Conservation (phyloP, 2,113 vertebrate species). For the zebrafish (Danio rerio) region DNA sequence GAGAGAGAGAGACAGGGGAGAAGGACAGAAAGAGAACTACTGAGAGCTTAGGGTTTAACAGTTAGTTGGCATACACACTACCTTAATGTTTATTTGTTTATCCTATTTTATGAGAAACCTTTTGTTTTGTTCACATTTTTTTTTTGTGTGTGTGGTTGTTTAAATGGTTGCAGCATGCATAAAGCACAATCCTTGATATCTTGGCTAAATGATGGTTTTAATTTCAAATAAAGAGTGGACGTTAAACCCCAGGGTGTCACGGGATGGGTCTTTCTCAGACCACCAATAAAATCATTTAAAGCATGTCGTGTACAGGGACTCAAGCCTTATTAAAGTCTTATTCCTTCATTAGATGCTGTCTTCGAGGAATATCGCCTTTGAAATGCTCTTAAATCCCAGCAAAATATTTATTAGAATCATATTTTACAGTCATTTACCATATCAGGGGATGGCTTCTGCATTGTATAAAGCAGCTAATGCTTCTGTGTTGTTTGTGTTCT, state of each 20-base stretch:
- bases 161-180: not conserved
- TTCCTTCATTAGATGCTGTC: conserved; percentile 33
- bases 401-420: conserved; percentile 6
- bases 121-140: too few relatives aligned
- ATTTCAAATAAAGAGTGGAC: not conserved
- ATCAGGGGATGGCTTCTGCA: conserved; percentile 14
- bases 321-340: not conserved
- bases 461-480: not conserved
- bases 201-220: conserved; percentile 23
- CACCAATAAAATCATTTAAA: conserved; percentile 29
- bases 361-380: conserved; percentile 10
- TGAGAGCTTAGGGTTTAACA: not conserved
- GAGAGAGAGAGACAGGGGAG: not conserved
- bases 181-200: not conserved
- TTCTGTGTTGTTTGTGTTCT: conserved; percentile 7
- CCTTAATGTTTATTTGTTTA: not conserved
- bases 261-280: not conserved
- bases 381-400: conserved; percentile 6
- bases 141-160: not conserved
- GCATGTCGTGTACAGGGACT: conserved; percentile 3
- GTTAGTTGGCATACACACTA: not conserved
- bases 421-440: conserved; percentile 2
- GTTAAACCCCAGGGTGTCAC: not conserved
- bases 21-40: not conserved
- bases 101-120: not conserved